A percentile compares a stretch with the other conserved stretches of the same genome.
Evolutionary conservation across 1,140 invertebrate genomes (phyloP).

Genomic region (Diploscapter pachys): DNA sequence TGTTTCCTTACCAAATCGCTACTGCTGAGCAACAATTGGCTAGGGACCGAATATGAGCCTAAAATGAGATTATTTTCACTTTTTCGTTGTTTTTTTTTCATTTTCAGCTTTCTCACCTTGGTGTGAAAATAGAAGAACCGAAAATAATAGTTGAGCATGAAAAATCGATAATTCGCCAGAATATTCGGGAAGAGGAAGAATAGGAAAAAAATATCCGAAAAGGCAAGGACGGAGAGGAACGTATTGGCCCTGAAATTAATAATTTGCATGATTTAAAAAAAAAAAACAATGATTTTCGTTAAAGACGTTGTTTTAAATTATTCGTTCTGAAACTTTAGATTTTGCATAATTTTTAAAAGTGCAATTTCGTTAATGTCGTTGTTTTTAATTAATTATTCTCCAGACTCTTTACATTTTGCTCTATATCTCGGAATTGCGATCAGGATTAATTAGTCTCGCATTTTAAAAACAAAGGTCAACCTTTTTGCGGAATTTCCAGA

Average conservation of each 20-base stretch:
- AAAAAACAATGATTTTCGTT: slow-evolving; percentile 17
- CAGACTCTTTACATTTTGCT: neutral
- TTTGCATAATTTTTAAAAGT: neutral
- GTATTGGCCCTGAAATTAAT: slow-evolving; percentile 48
- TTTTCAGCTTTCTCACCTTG: slow-evolving; percentile 35
- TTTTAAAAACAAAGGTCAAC: no score
- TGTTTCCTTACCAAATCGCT: slow-evolving; percentile 47
- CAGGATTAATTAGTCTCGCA: no score
- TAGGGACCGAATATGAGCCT: slow-evolving; percentile 46
- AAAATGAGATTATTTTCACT: slow-evolving; percentile 4
- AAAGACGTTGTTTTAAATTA: neutral
- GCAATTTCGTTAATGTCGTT: neutral
- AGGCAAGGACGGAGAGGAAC: slow-evolving; percentile 49
- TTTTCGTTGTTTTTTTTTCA: neutral
- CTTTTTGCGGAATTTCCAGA: no score
- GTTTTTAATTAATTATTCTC: neutral
- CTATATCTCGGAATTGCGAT: no score
- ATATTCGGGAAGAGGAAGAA: slow-evolving; percentile 50
- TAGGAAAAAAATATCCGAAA: slow-evolving; percentile 53
- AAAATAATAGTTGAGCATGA: slow-evolving; percentile 49
- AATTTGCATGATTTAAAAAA: slow-evolving; percentile 15
- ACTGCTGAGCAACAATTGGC: slow-evolving; percentile 58
- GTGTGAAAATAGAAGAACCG: slow-evolving; percentile 51
- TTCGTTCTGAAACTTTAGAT: neutral
- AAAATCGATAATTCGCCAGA: slow-evolving; percentile 51